These are phyloP conservation scores for Phrynosoma platyrhinos DNA, from an alignment of 2,113 vertebrate genomes.

Conservation along the genomic window DNA sequence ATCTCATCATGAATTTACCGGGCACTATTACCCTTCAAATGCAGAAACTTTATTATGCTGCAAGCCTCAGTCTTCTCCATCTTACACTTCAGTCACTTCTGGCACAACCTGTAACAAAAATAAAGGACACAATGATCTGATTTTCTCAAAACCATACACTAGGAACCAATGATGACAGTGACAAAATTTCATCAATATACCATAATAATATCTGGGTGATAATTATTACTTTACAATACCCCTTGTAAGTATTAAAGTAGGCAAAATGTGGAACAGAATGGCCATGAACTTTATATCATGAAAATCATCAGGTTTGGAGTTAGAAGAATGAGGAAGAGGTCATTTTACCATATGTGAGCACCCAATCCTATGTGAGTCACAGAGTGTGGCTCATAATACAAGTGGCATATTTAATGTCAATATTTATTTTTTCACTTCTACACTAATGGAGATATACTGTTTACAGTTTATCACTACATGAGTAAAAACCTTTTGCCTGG, in stretches of 20 bases:
- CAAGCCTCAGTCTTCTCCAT: too few species aligned
- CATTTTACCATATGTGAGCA: not conserved
- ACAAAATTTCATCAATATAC: too few species aligned
- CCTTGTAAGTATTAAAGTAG: not conserved
- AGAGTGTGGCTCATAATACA: constrained; percentile 24
- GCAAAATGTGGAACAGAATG: not conserved
- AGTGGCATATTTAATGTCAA: not conserved
- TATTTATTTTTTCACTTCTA: not conserved
- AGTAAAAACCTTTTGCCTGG: constrained; percentile 39
- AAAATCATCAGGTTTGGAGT: not conserved
- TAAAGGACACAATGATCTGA: too few species aligned
- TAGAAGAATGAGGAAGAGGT: not conserved
- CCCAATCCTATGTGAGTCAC: not conserved
- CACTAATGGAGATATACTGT: not conserved
- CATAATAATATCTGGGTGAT: too few species aligned
- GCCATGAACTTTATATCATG: not conserved
- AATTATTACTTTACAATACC: too few species aligned
- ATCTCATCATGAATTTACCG: too few species aligned
- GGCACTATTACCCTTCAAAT: too few species aligned
- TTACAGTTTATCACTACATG: not conserved
- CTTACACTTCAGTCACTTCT: too few species aligned
- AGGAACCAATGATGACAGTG: too few species aligned
- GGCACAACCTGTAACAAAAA: too few species aligned
- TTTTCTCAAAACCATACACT: too few species aligned
- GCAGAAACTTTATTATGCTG: too few species aligned